Conservation (phyloP, 2,888 invertebrate species). For the Drosophila eohydei region DNA sequence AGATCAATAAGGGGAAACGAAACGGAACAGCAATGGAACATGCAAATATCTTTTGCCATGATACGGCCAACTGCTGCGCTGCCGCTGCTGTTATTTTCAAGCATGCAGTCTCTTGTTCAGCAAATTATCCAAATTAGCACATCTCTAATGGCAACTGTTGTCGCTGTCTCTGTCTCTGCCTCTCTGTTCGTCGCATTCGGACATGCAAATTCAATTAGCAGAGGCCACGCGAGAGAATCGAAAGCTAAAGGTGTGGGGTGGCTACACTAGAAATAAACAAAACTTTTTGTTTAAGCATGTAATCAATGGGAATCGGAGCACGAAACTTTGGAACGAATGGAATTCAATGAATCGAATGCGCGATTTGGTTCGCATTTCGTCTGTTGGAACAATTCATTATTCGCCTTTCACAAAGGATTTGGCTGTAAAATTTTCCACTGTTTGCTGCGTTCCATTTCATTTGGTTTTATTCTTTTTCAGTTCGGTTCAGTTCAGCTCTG, state of each 20-base stretch:
- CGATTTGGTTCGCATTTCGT: not conserved
- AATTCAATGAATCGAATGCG: conserved; percentile 11
- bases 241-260: not conserved
- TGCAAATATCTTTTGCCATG: conserved; percentile 21
- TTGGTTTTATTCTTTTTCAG: conserved; percentile 24
- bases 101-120: not conserved
- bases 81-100: not conserved
- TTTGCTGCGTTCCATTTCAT: conserved; percentile 28
- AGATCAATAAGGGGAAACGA: conserved; percentile 24
- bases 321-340: not conserved
- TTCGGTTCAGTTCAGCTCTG: not conserved
- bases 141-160: conserved; percentile 52
- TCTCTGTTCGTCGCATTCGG: not conserved
- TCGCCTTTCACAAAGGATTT: not conserved
- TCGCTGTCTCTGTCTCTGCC: conserved; percentile 4
- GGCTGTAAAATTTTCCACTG: conserved; percentile 28
- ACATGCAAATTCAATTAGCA: conserved; percentile 69
- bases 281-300: not conserved
- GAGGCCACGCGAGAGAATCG: conserved; percentile 3
- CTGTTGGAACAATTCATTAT: conserved; percentile 3
- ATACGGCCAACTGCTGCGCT: not conserved
- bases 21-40: conserved; percentile 41
- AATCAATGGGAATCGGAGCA: not conserved
- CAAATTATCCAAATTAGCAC: conserved; percentile 67
- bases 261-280: not conserved